phyloP scores from a whole-genome alignment of 1,140 invertebrate species.

The Tetragonula clypearis region DNA sequence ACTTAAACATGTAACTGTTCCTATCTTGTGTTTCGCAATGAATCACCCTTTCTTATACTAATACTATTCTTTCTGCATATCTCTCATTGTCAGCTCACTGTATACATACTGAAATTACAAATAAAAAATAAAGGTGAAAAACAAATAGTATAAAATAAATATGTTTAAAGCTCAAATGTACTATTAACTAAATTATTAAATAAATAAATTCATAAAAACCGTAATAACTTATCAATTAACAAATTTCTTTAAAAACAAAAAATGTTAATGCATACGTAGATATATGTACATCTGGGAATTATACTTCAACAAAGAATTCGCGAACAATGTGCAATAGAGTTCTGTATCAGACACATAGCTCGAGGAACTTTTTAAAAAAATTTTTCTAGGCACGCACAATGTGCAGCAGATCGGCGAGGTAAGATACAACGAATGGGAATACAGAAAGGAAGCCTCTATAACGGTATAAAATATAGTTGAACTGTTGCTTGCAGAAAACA shows the following conservation, averaged over 20 bases:
- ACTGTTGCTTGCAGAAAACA: constrained; percentile 32
- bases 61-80: background rate
- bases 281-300: background rate
- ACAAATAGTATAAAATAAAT: background rate
- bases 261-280: background rate
- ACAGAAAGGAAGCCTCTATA: constrained; percentile 28
- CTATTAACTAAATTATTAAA: background rate
- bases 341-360: background rate
- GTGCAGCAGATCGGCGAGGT: constrained; percentile 41
- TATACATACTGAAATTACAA: background rate
- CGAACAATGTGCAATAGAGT: constrained; percentile 14
- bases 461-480: constrained; percentile 47
- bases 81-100: background rate
- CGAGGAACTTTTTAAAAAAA: constrained; percentile 35
- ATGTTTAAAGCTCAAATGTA: background rate
- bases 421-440: constrained; percentile 48
- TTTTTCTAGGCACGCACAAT: constrained; percentile 57
- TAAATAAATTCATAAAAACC: background rate
- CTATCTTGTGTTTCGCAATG: background rate
- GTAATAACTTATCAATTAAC: background rate
- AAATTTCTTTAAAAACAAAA: background rate
- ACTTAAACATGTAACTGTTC: background rate
- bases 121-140: background rate
- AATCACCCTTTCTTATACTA: constrained; percentile 20
- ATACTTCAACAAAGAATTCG: constrained; percentile 19